These are phyloP conservation scores for Falco novaeseelandiae DNA, from an alignment of 2,797 vertebrate genomes.

Conservation along the genomic window DNA sequence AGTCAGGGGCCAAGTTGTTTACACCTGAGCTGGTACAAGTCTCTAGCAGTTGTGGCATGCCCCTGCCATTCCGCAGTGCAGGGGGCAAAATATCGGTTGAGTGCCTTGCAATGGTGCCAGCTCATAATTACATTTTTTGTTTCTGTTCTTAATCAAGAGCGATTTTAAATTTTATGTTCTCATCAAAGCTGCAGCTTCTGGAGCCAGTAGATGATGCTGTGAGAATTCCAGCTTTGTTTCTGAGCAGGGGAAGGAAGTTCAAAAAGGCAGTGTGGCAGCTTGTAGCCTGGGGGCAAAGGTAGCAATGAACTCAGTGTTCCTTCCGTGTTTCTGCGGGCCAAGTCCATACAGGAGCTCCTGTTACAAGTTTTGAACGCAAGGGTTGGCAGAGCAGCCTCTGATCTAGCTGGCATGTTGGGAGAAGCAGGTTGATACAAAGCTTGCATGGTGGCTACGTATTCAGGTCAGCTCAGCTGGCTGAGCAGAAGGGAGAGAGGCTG, in stretches of 20 bases:
- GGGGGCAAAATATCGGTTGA: not conserved
- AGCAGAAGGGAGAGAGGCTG: not conserved
- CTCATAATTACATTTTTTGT: not conserved
- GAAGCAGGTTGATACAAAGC: not conserved
- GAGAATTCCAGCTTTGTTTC: not conserved
- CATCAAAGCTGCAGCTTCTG: not conserved
- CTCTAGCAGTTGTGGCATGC: not conserved
- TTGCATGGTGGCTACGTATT: fast-evolving
- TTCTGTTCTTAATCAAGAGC: not conserved
- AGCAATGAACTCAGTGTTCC: not conserved
- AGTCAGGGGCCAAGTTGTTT: not conserved
- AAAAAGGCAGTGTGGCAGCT: not conserved
- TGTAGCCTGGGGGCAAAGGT: not conserved
- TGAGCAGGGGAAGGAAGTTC: not conserved
- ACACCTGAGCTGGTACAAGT: not conserved
- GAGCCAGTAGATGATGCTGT: not conserved
- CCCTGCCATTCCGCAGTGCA: not conserved
- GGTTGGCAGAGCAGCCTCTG: not conserved
- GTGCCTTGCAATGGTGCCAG: not conserved
- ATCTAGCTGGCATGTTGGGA: not conserved
- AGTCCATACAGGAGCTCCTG: not conserved
- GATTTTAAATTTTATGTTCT: not conserved
- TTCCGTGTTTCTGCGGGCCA: not conserved
- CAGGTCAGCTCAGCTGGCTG: not conserved
- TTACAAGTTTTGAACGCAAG: not conserved